phyloP scores from a whole-genome alignment of 1,140 invertebrate species.

The Trinorchestia longiramus region DNA sequence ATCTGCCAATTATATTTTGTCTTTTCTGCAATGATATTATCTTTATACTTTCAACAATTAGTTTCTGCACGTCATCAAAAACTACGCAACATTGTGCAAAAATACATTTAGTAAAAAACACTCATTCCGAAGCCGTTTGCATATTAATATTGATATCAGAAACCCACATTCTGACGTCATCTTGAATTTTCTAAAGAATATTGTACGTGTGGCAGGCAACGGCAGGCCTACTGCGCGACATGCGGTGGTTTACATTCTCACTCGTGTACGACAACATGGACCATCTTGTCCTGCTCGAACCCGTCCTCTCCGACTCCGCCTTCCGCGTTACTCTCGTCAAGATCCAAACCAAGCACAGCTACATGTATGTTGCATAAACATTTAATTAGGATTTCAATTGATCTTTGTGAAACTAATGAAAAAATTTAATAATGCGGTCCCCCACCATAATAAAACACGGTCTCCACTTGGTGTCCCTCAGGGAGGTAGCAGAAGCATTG shows the following conservation, averaged over 20 bases:
- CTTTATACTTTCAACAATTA: no score
- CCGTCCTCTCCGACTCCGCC: background rate
- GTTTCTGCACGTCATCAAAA: no score
- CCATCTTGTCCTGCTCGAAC: background rate
- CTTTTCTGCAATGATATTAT: no score
- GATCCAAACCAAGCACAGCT: background rate
- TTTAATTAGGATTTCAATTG: no score
- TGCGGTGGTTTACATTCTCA: slow-evolving; percentile 14
- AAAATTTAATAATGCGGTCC: no score
- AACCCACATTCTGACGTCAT: background rate
- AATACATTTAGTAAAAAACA: no score
- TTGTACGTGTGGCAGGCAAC: background rate
- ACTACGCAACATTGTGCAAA: no score
- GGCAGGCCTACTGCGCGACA: background rate
- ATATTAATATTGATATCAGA: background rate
- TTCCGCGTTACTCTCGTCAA: background rate
- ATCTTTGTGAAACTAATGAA: no score
- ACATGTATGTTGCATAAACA: background rate
- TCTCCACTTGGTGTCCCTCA: no score
- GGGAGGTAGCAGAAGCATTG: background rate
- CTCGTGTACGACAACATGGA: slow-evolving; percentile 27
- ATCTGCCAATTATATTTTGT: no score
- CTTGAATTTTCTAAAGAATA: background rate
- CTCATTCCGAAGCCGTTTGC: no score
- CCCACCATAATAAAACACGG: no score